Conservation (phyloP, 2,888 invertebrate species). For the Gnatocerus cornutus region DNA sequence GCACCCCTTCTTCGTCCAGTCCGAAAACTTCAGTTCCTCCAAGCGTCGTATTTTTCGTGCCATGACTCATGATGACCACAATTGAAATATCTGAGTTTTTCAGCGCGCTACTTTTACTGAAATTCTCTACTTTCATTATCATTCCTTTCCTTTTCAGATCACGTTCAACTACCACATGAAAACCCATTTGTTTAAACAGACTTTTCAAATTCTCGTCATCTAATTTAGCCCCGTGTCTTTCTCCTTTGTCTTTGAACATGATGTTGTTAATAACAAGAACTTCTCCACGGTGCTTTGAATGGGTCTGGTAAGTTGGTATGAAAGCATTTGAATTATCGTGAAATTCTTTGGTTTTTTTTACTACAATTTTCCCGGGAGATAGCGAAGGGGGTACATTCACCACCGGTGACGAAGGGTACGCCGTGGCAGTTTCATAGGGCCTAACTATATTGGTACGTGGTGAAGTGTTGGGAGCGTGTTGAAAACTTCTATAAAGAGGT, state of each 20-base stretch:
- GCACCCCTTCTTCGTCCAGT: conserved; percentile 73
- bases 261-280: conserved; percentile 67
- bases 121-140: conserved; percentile 68
- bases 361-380: conserved; percentile 14
- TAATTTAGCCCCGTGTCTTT: conserved; percentile 75
- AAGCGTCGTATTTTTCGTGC: conserved; percentile 70
- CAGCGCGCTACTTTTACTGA: conserved; percentile 69
- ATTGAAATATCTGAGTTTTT: conserved; percentile 76
- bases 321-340: conserved; percentile 27
- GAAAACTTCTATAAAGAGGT: conserved; percentile 12
- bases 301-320: conserved; percentile 62
- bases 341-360: conserved; percentile 37
- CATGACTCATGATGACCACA: conserved; percentile 80
- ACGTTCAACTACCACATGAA: conserved; percentile 70
- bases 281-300: conserved; percentile 61
- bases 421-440: not conserved
- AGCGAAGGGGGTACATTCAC: not conserved
- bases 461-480: not conserved
- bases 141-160: conserved; percentile 71
- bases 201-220: conserved; percentile 76
- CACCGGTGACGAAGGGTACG: not conserved
- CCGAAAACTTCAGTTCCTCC: conserved; percentile 75
- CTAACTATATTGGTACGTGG: not conserved
- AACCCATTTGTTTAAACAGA: conserved; percentile 77
- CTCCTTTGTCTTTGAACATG: conserved; percentile 59